A percentile compares a stretch with the other conserved stretches of the same genome.
These are phyloP conservation scores for Anticlea derivata DNA, from an alignment of 2,888 invertebrate species.

Conservation along the genomic window DNA sequence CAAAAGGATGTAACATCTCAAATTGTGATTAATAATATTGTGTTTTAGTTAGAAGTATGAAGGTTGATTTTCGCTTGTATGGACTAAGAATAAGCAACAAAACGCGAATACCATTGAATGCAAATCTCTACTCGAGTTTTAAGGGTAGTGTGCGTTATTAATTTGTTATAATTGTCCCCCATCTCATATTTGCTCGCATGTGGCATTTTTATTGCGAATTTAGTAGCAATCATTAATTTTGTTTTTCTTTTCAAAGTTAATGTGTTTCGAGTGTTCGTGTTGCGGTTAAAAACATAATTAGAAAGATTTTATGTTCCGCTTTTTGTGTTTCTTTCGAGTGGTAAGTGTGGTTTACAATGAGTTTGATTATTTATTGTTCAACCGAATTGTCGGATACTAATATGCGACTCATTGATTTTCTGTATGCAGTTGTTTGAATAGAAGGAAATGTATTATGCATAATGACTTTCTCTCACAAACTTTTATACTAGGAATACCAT, in stretches of 20 bases:
- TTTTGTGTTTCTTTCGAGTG: conserved; percentile 56
- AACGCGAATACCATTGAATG: conserved; percentile 76
- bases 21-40: conserved; percentile 24
- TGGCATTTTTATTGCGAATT: conserved; percentile 84
- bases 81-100: conserved; percentile 58
- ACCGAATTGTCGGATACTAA: conserved; percentile 49
- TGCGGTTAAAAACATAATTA: conserved; percentile 63
- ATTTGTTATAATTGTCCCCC: conserved; percentile 81
- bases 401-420: conserved; percentile 31
- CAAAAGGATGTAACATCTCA: conserved; percentile 47
- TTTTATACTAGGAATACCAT: too few relatives aligned
- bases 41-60: conserved; percentile 25
- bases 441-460: neutral
- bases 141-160: conserved; percentile 82
- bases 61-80: conserved; percentile 40
- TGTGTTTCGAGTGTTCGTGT: conserved; percentile 66
- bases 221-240: conserved; percentile 83
- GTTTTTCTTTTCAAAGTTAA: conserved; percentile 79
- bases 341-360: conserved; percentile 70
- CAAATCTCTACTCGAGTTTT: conserved; percentile 82
- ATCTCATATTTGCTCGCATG: conserved; percentile 78
- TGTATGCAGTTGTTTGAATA: conserved; percentile 15
- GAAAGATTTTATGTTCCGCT: conserved; percentile 58
- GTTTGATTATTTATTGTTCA: conserved; percentile 54
- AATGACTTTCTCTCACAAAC: neutral